Percentiles rank a stretch among this genome's conserved stretches.
Evolutionary conservation across 1,140 invertebrate genomes (phyloP).

Genomic region (Geopemphigus sp.): DNA sequence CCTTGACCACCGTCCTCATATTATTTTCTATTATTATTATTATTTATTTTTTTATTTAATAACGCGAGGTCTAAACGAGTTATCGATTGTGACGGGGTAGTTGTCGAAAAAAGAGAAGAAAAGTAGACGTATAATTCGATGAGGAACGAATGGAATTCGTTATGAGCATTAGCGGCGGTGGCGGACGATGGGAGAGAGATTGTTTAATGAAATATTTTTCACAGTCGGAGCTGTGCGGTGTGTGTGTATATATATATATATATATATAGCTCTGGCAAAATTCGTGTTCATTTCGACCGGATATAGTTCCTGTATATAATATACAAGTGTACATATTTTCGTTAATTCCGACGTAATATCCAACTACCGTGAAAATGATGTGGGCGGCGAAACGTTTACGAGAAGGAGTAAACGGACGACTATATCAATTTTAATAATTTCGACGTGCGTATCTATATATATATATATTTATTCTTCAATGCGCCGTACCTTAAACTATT

Average conservation of each 20-base stretch:
- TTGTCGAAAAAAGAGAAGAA: not conserved
- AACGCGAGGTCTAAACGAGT: not conserved
- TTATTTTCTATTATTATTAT: not conserved
- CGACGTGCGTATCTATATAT: no score
- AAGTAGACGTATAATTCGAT: not conserved
- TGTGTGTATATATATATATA: no score
- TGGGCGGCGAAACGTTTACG: no score
- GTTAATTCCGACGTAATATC: not conserved
- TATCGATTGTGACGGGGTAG: not conserved
- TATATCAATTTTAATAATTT: no score
- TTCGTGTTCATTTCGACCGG: not conserved
- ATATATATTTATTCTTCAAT: no score
- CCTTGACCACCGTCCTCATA: not conserved
- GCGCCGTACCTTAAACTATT: no score
- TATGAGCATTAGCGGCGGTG: no score
- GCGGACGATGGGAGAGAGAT: no score
- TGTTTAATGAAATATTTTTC: constrained; percentile 26
- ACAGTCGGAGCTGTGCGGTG: not conserved
- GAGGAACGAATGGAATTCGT: not conserved
- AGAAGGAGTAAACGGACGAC: no score
- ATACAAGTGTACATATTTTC: not conserved
- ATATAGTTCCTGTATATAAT: not conserved
- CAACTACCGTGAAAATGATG: not conserved
- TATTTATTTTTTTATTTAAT: not conserved
- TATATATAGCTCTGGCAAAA: no score